phyloP scores from a whole-genome alignment of 1,140 invertebrate species.

The Holcopasites calliopsidis region DNA sequence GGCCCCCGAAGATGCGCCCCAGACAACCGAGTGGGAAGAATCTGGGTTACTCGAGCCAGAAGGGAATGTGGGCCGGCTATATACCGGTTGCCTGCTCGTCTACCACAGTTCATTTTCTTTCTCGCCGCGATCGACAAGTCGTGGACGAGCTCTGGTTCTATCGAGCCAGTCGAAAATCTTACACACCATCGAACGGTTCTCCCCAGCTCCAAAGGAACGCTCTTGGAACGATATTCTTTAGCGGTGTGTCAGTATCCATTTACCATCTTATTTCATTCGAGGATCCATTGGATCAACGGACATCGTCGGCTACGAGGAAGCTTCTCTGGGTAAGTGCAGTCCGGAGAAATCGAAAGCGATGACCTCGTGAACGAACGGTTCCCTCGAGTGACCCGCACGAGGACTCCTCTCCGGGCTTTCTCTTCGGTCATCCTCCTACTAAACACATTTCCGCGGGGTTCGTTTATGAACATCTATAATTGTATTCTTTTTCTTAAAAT shows the following conservation, averaged over 20 bases:
- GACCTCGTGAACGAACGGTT: neutral
- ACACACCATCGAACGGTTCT: neutral
- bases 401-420: slow-evolving; percentile 14
- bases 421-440: neutral
- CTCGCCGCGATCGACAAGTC: slow-evolving; percentile 50
- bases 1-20: slow-evolving; percentile 67
- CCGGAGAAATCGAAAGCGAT: slow-evolving; percentile 33
- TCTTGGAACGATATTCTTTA: neutral
- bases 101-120: slow-evolving; percentile 75
- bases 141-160: slow-evolving; percentile 71
- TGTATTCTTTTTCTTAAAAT: too few relatives aligned
- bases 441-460: neutral
- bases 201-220: too few relatives aligned
- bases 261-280: neutral
- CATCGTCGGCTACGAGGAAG: neutral
- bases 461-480: neutral
- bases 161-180: slow-evolving; percentile 46
- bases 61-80: slow-evolving; percentile 80
- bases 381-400: neutral
- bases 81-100: slow-evolving; percentile 76
- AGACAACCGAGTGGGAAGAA: slow-evolving; percentile 72
- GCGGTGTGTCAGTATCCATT: neutral
- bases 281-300: neutral
- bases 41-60: slow-evolving; percentile 79
- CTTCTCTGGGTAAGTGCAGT: slow-evolving; percentile 14